These are phyloP conservation scores for Lordiphosa mommai DNA, from an alignment of 1,140 invertebrate genomes.

Conservation along the genomic window DNA sequence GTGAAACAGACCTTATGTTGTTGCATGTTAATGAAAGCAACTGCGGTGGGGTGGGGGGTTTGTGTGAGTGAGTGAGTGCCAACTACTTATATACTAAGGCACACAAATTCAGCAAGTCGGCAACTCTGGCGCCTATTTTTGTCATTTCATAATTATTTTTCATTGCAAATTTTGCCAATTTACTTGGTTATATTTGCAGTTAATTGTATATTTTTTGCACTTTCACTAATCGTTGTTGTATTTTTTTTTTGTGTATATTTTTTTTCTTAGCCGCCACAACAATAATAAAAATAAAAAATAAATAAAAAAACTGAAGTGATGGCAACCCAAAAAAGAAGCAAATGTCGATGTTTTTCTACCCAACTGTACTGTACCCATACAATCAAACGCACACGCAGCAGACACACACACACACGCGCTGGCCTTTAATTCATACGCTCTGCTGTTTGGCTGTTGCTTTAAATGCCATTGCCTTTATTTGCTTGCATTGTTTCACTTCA, in stretches of 20 bases:
- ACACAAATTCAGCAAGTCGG: slow-evolving; percentile 19
- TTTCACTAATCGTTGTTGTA: background rate
- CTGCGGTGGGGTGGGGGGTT: background rate
- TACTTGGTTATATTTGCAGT: background rate
- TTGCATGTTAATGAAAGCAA: no score
- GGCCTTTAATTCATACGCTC: slow-evolving; percentile 18
- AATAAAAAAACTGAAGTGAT: slow-evolving; percentile 3
- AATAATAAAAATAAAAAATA: slow-evolving; percentile 19
- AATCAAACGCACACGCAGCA: slow-evolving; percentile 53
- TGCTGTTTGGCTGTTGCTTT: slow-evolving; percentile 35
- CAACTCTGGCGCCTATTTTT: slow-evolving; percentile 72
- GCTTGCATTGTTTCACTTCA: background rate
- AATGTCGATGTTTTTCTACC: slow-evolving; percentile 69
- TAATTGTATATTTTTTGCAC: background rate
- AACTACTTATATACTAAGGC: background rate
- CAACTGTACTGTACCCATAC: slow-evolving; percentile 74
- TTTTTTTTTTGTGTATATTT: no score
- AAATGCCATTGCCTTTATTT: slow-evolving; percentile 12
- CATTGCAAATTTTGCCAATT: background rate
- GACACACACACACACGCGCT: no score
- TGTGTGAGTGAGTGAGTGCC: background rate
- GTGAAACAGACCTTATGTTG: no score
- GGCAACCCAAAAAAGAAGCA: slow-evolving; percentile 31
- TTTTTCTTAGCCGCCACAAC: background rate
- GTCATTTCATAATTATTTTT: slow-evolving; percentile 43